A percentile compares a stretch with the other conserved stretches of the same genome.
phyloP scores from a whole-genome alignment of 2,888 invertebrate species.

The Drosophila nigricruria region DNA sequence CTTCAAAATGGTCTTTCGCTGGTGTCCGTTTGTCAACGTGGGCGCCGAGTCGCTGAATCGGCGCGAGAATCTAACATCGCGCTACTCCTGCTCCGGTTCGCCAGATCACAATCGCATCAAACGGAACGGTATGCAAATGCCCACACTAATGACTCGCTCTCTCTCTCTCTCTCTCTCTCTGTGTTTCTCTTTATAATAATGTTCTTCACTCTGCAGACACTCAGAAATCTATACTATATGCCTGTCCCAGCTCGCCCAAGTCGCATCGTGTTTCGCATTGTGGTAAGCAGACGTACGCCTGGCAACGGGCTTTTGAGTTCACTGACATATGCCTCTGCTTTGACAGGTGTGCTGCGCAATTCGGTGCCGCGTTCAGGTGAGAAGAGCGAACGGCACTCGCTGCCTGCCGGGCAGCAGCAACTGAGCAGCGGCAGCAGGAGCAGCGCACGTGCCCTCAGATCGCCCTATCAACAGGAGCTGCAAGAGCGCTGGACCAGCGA shows the following conservation, averaged over 20 bases:
- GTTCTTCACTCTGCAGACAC: conserved; percentile 74
- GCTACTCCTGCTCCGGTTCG: conserved; percentile 92
- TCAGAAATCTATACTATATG: conserved; percentile 84
- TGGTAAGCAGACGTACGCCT: conserved; percentile 68
- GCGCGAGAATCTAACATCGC: conserved; percentile 91
- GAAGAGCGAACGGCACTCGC: conserved; percentile 60
- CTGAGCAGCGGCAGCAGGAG: conserved; percentile 36
- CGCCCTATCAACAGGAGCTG: conserved; percentile 64
- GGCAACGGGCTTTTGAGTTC: neutral
- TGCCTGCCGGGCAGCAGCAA: conserved; percentile 36
- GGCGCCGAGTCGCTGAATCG: conserved; percentile 89
- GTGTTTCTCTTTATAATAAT: neutral
- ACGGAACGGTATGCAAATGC: conserved; percentile 88
- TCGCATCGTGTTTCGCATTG: conserved; percentile 82
- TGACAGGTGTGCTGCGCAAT: conserved; percentile 75
- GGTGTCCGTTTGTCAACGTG: conserved; percentile 92
- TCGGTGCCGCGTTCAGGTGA: conserved; percentile 59
- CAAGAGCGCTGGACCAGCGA: conserved; percentile 55
- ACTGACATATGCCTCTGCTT: neutral
- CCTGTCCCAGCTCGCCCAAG: conserved; percentile 85
- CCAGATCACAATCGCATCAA: conserved; percentile 90
- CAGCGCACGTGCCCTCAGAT: conserved; percentile 36
- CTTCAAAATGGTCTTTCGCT: conserved; percentile 96
- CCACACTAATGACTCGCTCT: too few species aligned
- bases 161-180: neutral